These are phyloP conservation scores for Germaria angustata DNA, from an alignment of 2,888 invertebrate genomes.

Conservation along the genomic window DNA sequence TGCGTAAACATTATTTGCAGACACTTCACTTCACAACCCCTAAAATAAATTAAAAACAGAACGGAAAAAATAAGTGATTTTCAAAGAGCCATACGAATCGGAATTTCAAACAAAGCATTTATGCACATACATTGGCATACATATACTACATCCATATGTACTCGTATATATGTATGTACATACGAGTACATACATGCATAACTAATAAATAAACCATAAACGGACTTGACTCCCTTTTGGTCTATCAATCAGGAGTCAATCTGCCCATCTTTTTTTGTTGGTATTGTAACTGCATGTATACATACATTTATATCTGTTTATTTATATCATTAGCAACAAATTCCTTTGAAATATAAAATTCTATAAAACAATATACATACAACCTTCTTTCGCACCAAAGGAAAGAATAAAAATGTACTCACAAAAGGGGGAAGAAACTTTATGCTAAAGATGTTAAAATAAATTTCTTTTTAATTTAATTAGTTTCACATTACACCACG, in stretches of 20 bases:
- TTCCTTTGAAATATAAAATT: conserved; percentile 39
- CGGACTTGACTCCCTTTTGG: background rate
- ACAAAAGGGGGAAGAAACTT: conserved; percentile 60
- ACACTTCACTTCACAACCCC: conserved; percentile 33
- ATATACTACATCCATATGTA: background rate
- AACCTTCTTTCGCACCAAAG: conserved; percentile 37
- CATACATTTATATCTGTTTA: conserved; percentile 4
- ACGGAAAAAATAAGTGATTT: conserved; percentile 2
- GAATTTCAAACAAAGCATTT: background rate
- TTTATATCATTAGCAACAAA: conserved; percentile 48
- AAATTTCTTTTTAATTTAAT: conserved; percentile 68
- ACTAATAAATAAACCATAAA: background rate
- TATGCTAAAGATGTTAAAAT: conserved; percentile 66
- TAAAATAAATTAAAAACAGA: conserved; percentile 1
- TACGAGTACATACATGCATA: background rate
- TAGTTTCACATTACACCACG: conserved; percentile 66
- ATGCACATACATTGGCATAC: background rate
- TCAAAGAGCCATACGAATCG: background rate
- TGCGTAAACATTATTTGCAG: background rate
- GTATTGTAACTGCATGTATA: background rate
- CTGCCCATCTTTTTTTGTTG: background rate
- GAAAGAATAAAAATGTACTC: background rate
- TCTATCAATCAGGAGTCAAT: background rate
- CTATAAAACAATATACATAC: background rate
- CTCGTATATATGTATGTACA: background rate